phyloP scores from a whole-genome alignment of 2,888 invertebrate species.

The Priapulus caudatus region DNA sequence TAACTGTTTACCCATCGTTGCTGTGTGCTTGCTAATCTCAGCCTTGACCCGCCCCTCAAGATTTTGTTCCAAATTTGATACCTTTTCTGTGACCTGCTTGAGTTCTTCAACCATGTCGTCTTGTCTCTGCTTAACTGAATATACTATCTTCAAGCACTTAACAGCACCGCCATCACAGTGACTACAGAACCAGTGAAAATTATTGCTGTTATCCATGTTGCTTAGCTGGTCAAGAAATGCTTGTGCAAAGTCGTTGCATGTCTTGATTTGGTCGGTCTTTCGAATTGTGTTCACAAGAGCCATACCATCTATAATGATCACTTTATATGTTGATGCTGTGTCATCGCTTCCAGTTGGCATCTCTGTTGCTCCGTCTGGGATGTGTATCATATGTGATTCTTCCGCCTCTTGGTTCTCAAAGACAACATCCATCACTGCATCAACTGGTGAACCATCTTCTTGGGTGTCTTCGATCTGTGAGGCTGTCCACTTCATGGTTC shows the following conservation, averaged over 20 bases:
- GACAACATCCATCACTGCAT: no score
- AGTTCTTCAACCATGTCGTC: no score
- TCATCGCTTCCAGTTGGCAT: no score
- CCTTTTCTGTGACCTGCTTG: no score
- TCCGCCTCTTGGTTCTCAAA: no score
- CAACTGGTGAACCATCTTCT: no score
- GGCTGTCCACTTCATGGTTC: no score
- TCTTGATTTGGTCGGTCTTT: constrained; percentile 14
- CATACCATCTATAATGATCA: constrained; percentile 16
- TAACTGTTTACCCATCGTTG: not conserved
- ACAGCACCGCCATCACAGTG: not conserved
- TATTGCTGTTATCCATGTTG: constrained; percentile 14
- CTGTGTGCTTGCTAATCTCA: no score
- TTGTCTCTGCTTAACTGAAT: not conserved
- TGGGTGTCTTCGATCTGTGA: no score
- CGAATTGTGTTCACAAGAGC: constrained; percentile 13
- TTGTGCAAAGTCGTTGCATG: constrained; percentile 14
- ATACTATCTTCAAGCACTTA: not conserved
- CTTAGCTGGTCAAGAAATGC: constrained; percentile 11
- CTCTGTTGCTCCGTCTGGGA: not conserved
- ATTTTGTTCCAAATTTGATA: no score
- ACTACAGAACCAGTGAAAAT: not conserved
- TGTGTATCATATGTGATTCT: no score
- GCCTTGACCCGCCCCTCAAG: no score
- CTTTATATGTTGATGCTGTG: constrained; percentile 11